Evolutionary conservation across 2,797 vertebrate genomes (phyloP).

Genomic region (Anniella stebbinsi): DNA sequence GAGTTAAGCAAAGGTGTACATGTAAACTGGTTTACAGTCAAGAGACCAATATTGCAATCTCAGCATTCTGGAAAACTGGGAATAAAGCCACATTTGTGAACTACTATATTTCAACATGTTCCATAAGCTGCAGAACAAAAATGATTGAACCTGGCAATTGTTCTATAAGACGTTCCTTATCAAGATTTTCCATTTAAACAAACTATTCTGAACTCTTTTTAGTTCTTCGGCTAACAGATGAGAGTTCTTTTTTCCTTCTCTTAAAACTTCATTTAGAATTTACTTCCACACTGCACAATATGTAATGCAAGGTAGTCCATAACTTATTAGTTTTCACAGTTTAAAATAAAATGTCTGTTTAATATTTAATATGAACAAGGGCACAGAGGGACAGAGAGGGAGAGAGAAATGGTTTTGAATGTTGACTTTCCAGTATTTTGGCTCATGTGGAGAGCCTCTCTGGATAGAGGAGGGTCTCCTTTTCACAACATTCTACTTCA

Average conservation of each 20-base stretch:
- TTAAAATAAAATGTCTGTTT: background rate
- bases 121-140: slow-evolving; percentile 42
- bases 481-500: background rate
- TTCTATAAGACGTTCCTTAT: slow-evolving; percentile 25
- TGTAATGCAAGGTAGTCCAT: background rate
- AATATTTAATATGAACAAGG: background rate
- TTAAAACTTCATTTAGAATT: background rate
- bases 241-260: too few species aligned
- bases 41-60: slow-evolving; percentile 48
- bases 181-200: slow-evolving; percentile 22
- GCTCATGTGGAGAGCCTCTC: too few species aligned
- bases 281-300: background rate
- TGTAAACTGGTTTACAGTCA: background rate
- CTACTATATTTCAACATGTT: slow-evolving; percentile 8
- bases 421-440: too few species aligned
- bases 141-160: background rate
- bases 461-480: background rate
- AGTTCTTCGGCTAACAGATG: background rate
- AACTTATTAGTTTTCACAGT: background rate
- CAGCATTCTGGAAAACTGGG: slow-evolving; percentile 40
- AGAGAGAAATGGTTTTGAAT: too few species aligned
- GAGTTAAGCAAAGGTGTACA: slow-evolving; percentile 30
- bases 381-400: background rate
- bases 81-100: slow-evolving; percentile 47
- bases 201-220: background rate